A percentile compares a stretch with the other conserved stretches of the same genome.
These are phyloP conservation scores for Anser cygnoides DNA, from an alignment of 2,113 vertebrate genomes.

Conservation along the genomic window DNA sequence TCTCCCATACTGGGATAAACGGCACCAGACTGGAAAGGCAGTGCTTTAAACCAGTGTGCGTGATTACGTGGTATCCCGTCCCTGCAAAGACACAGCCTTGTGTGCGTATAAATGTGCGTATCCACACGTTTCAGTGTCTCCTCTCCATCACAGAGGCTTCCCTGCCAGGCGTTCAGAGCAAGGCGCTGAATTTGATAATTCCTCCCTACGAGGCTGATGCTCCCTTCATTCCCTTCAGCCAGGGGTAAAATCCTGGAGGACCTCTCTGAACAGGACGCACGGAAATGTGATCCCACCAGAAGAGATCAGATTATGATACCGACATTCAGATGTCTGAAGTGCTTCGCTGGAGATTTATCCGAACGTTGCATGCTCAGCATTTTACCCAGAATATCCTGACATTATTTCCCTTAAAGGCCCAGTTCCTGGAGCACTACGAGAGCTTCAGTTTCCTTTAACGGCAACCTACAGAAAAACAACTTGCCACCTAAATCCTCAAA, in stretches of 20 bases:
- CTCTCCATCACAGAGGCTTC: neutral
- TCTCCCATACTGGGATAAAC: neutral
- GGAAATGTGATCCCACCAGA: neutral
- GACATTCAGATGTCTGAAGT: neutral
- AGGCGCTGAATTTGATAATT: neutral
- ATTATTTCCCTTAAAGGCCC: neutral
- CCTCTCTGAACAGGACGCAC: neutral
- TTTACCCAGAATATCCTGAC: neutral
- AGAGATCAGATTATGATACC: accelerated
- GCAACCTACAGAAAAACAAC: neutral
- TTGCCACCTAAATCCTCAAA: neutral
- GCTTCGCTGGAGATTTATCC: neutral
- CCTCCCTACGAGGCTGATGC: neutral
- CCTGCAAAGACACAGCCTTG: neutral
- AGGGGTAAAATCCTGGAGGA: neutral
- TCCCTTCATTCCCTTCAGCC: neutral
- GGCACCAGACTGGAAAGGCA: neutral
- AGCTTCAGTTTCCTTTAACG: neutral
- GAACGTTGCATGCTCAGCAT: neutral
- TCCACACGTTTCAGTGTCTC: accelerated
- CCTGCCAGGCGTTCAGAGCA: neutral
- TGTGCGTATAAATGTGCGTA: accelerated
- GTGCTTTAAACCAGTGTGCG: neutral
- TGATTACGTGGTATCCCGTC: accelerated
- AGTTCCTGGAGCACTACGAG: neutral